Evolutionary conservation across 2,797 vertebrate genomes (phyloP).

Genomic region (Microctenopoma steveboyesi): DNA sequence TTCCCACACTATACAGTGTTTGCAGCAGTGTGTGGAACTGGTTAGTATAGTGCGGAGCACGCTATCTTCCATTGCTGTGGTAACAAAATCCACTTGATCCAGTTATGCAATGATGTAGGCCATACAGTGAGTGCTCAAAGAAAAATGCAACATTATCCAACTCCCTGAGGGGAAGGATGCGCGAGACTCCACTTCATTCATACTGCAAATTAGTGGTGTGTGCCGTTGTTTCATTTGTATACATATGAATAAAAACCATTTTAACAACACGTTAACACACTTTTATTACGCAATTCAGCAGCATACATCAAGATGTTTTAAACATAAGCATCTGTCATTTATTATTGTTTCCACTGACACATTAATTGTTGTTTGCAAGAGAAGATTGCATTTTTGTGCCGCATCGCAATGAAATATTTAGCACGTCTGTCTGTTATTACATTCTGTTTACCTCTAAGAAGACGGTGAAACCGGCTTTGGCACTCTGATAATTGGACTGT

Average conservation of each 20-base stretch:
- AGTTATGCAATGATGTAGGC: conserved; percentile 57
- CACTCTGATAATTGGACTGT: conserved; percentile 7
- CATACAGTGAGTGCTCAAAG: conserved; percentile 42
- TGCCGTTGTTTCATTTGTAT: background rate
- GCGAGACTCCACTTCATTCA: conserved; percentile 7
- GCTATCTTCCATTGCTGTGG: conserved; percentile 39
- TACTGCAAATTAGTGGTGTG: conserved; percentile 1
- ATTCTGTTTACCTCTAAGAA: background rate
- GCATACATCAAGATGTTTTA: background rate
- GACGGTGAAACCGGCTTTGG: conserved; percentile 8
- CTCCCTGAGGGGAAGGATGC: conserved; percentile 20
- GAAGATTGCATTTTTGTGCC: background rate
- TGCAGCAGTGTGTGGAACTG: conserved; percentile 15
- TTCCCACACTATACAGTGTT: background rate
- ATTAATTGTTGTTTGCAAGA: background rate
- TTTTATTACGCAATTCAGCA: background rate
- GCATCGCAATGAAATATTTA: background rate
- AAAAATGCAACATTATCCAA: conserved; percentile 46
- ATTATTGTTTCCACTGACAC: background rate
- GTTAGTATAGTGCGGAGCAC: conserved; percentile 35
- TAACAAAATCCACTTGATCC: conserved; percentile 65
- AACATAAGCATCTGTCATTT: background rate
- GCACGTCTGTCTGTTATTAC: background rate
- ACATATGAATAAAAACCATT: background rate
- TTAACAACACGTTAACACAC: background rate